Base-by-base conservation (phyloP, 23 tunicate genomes). In the Pegea sp. region DNA sequence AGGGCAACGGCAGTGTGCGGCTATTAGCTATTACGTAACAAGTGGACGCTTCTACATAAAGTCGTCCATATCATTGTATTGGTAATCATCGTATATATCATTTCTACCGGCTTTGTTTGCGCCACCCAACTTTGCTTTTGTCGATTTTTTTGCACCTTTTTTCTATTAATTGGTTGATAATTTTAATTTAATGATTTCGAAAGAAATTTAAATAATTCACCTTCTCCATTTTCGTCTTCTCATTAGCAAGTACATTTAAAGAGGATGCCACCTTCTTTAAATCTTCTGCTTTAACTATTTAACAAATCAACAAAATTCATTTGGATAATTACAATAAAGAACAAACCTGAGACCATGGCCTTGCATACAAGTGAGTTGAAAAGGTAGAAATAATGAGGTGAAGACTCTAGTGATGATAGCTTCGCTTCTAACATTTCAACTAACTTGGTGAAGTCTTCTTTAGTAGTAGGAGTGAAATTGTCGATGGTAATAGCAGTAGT, bases 51-150 rank as follows among this genome's bases (percentile, higher is more conserved):
- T n/a, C n/a, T 49, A 71, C 78, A 71, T 71, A 49, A 71, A 71
- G 60, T 81, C 93, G 22, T 77, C 90, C 34, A 64, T 49, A 16
- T 73, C 81, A 34, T 69, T 54, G 61, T 56, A 42, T 30, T 76
- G 62, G 44, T 62, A 72, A 44, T 72, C 80, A 11, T 64, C 66
- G 16, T 68, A 20, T 33, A 58, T 72, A 50, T 81, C 93, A 28
- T 72, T 66, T 4, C 62, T 48, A 19, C 64, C 53, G 1, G 59
- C 63, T 61, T 81, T 81, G 25, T 56, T 29, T 42, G 75, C 81
- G 26, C 93, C 93, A 1, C 76, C 74, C 7, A 81, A 67, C 34
- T 81, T 81, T 22, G 70, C 93, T 55, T 81, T 81, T 0, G 50
- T 56, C 4, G 65, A 21, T 49, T 81, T 81, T 30, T 72, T 72